Conservation (phyloP, 92 coral and sea anemone species). For the Virgularia gustaviana region DNA sequence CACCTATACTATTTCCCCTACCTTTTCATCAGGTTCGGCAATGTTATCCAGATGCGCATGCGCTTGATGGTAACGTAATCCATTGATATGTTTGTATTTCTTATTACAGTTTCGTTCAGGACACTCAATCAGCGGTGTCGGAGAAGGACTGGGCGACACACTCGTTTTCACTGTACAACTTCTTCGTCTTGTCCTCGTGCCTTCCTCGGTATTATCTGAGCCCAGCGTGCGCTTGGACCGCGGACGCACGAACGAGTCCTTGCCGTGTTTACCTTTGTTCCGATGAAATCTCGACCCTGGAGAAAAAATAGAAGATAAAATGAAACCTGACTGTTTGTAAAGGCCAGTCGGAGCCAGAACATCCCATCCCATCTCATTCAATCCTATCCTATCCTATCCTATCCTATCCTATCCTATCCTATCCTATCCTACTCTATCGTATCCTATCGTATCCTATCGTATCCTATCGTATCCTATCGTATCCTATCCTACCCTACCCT, state of each 20-base stretch:
- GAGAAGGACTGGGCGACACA: slow-evolving; percentile 91
- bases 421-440: too few relatives aligned
- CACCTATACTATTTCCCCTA: too few relatives aligned
- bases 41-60: slow-evolving; percentile 86
- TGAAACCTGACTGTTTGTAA: too few relatives aligned
- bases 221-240: slow-evolving; percentile 8
- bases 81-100: slow-evolving; percentile 94
- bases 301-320: neutral
- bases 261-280: slow-evolving; percentile 51
- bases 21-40: slow-evolving; percentile 31
- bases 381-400: too few relatives aligned
- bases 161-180: slow-evolving; percentile 88
- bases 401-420: too few relatives aligned
- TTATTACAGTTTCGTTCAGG: slow-evolving; percentile 97
- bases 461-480: too few relatives aligned
- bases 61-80: slow-evolving; percentile 93
- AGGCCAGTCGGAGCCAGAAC: too few relatives aligned
- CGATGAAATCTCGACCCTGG: slow-evolving; percentile 59
- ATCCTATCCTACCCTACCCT: too few relatives aligned
- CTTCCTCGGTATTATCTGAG: slow-evolving; percentile 74
- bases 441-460: too few relatives aligned
- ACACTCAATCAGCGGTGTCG: slow-evolving; percentile 81
- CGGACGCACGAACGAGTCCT: slow-evolving; percentile 12
- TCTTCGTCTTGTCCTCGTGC: slow-evolving; percentile 80
- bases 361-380: too few relatives aligned